Percentiles rank a stretch among this genome's conserved stretches.
Conservation (phyloP, 2,888 invertebrate species). For the Rhamphomyia laevipes region DNA sequence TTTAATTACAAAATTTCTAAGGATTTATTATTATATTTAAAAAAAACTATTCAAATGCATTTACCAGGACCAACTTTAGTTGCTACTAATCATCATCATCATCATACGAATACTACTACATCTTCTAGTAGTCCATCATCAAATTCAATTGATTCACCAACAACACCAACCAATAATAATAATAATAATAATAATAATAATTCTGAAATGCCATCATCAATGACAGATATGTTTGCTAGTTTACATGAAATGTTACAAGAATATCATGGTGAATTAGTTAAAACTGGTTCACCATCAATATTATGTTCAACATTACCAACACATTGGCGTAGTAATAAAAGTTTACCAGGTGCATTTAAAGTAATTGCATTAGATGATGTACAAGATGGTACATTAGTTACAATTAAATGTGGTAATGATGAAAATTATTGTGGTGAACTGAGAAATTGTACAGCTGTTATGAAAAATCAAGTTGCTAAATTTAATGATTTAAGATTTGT, state of each 20-base stretch:
- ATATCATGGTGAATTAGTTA: constrained; percentile 85
- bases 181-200: constrained; percentile 23
- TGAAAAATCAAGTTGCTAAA: constrained; percentile 97
- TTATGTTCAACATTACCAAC: constrained; percentile 86
- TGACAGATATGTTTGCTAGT: constrained; percentile 63
- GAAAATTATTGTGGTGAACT: constrained; percentile 95
- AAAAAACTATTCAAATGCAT: constrained; percentile 27
- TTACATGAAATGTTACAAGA: constrained; percentile 72
- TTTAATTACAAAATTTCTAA: too few relatives aligned
- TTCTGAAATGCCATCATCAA: constrained; percentile 44
- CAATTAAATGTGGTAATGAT: constrained; percentile 92
- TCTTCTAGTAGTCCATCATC: constrained; percentile 2
- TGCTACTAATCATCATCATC: constrained; percentile 17
- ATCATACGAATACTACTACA: constrained; percentile 15
- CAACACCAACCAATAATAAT: constrained; percentile 27
- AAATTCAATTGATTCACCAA: constrained; percentile 8
- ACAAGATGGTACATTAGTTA: constrained; percentile 86
- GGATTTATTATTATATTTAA: too few relatives aligned
- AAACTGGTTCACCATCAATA: constrained; percentile 91
- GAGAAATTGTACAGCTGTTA: constrained; percentile 83
- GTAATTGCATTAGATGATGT: constrained; percentile 90
- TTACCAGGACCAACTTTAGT: constrained; percentile 35
- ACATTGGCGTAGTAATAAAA: constrained; percentile 98
- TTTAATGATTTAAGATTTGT: constrained; percentile 98
- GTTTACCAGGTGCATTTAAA: constrained; percentile 90